These are phyloP conservation scores for Heliconius hewitsoni DNA, from an alignment of 1,140 invertebrate genomes.

Conservation along the genomic window DNA sequence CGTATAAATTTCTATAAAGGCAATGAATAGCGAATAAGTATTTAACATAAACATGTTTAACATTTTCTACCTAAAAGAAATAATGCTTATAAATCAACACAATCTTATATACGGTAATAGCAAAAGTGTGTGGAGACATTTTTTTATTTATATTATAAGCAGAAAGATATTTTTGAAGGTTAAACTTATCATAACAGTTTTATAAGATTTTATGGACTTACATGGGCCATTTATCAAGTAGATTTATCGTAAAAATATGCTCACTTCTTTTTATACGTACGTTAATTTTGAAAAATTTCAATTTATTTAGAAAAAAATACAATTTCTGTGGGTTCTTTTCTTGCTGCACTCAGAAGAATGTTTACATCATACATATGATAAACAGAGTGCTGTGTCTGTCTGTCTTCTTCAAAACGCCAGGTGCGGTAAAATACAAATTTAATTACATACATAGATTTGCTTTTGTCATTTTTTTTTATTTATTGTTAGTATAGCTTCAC, in stretches of 20 bases:
- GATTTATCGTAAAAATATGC: neutral
- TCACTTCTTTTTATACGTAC: neutral
- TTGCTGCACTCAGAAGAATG: no score
- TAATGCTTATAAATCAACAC: neutral
- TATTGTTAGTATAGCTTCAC: no score
- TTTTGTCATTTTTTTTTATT: no score
- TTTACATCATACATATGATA: no score
- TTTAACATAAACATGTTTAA: conserved; percentile 6
- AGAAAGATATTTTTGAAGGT: conserved; percentile 14
- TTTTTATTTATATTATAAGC: neutral
- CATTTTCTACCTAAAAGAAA: neutral
- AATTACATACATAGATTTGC: no score
- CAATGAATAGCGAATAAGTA: neutral
- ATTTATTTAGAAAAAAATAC: neutral
- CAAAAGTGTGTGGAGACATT: neutral
- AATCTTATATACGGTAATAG: neutral
- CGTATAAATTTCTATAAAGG: conserved; percentile 52
- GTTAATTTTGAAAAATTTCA: neutral
- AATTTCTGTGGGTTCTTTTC: no score
- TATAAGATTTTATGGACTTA: neutral
- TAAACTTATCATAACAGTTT: conserved; percentile 10
- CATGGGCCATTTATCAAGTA: neutral
- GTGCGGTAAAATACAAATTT: no score
- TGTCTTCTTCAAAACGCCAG: no score
- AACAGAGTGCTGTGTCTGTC: no score